Conservation (phyloP, 2,113 vertebrate genomes). For the Dicerorhinus sumatrensis region DNA sequence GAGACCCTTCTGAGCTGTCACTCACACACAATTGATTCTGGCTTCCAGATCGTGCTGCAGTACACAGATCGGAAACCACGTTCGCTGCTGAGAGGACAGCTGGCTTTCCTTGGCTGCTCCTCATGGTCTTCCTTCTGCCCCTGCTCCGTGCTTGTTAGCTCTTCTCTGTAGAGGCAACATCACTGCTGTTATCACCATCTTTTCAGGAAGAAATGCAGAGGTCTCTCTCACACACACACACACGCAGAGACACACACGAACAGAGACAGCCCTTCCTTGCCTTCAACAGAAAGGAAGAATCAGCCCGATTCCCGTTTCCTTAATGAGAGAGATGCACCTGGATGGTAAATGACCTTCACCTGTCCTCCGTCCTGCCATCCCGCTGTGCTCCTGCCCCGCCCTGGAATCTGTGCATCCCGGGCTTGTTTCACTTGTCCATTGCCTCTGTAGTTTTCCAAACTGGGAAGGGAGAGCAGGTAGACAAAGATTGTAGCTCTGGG, state of each 20-base stretch:
- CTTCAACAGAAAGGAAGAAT: not conserved
- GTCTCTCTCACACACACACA: not conserved
- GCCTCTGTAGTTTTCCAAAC: not conserved
- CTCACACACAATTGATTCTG: not conserved
- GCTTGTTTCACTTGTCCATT: not conserved
- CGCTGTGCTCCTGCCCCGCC: not conserved
- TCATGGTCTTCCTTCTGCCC: rapidly evolving
- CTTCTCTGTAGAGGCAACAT: not conserved
- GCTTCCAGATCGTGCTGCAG: not conserved
- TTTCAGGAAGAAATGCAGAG: not conserved
- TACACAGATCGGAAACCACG: not conserved
- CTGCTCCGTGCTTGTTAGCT: not conserved
- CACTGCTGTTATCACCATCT: not conserved
- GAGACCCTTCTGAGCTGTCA: not conserved
- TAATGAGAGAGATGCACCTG: not conserved
- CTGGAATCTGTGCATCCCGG: not conserved
- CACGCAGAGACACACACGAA: not conserved
- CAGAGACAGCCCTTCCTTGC: not conserved
- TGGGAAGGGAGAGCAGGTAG: too few relatives aligned
- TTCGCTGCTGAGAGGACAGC: not conserved
- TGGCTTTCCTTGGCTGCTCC: not conserved
- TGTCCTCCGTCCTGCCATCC: not conserved
- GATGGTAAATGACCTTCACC: not conserved
- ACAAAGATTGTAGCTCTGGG: not conserved
- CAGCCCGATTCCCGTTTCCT: not conserved